phyloP scores from a whole-genome alignment of 2,113 vertebrate genomes.

The Oncorhynchus masou region DNA sequence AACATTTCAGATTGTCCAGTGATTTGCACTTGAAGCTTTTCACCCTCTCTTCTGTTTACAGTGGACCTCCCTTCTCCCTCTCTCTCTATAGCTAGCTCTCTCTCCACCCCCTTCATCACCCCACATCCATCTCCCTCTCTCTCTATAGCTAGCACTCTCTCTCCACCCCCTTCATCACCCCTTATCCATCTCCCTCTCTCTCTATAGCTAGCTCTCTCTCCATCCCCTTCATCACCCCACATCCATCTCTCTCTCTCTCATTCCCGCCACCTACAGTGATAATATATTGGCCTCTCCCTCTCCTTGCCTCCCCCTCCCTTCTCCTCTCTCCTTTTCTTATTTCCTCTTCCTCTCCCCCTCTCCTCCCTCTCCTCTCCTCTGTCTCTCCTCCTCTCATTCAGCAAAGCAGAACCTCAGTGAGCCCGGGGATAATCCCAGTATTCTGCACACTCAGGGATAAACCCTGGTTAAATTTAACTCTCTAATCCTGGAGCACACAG shows the following conservation, averaged over 20 bases:
- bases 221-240: neutral
- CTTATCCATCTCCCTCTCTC: too few relatives aligned
- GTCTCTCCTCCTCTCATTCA: constrained; percentile 35
- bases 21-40: neutral
- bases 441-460: constrained; percentile 76
- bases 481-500: constrained; percentile 67
- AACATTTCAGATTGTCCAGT: neutral
- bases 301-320: neutral
- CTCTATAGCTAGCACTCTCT: neutral
- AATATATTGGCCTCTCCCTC: neutral
- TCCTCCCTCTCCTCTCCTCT: neutral
- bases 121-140: neutral
- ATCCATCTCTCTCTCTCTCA: neutral
- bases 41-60: neutral
- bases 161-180: neutral
- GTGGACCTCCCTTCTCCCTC: neutral
- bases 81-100: neutral
- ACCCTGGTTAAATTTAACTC: constrained; percentile 76
- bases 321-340: neutral
- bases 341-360: neutral
- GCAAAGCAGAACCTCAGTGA: constrained; percentile 54
- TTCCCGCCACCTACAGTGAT: too few relatives aligned
- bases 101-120: neutral
- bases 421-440: constrained; percentile 67
- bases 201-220: neutral